Percentiles rank a stretch among this genome's conserved stretches.
Conservation (phyloP, 2,113 vertebrate species). For the Cyprinodon tularosa region DNA sequence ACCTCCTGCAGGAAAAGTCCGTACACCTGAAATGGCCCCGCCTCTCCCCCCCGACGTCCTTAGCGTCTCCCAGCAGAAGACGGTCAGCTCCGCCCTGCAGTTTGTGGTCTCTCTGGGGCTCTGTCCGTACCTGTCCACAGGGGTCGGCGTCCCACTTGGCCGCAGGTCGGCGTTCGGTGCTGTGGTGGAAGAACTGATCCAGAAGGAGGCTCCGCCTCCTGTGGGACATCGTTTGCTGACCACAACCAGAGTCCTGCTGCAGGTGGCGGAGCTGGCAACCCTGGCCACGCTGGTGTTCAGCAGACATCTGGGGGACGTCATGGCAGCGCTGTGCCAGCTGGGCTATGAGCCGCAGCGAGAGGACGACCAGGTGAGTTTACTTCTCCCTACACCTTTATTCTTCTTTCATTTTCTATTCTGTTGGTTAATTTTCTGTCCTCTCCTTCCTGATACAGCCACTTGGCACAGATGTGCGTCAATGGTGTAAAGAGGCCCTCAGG, state of each 20-base stretch:
- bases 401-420: neutral
- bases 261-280: slow-evolving; percentile 73
- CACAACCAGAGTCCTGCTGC: slow-evolving; percentile 74
- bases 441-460: slow-evolving; percentile 70
- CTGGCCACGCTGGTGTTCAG: slow-evolving; percentile 84
- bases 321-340: slow-evolving; percentile 88
- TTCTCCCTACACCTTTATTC: neutral
- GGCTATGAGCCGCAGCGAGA: slow-evolving; percentile 79
- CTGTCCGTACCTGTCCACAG: slow-evolving; percentile 84
- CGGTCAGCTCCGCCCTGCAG: slow-evolving; percentile 80
- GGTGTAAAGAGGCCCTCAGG: slow-evolving; percentile 78
- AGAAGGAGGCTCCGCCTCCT: neutral
- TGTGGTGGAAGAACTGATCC: slow-evolving; percentile 73
- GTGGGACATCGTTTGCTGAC: slow-evolving; percentile 69
- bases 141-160: slow-evolving; percentile 83
- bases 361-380: slow-evolving; percentile 54
- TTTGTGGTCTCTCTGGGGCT: slow-evolving; percentile 87
- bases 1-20: slow-evolving; percentile 37
- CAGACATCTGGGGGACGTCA: slow-evolving; percentile 87
- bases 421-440: neutral
- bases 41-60: slow-evolving; percentile 87
- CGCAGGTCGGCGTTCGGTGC: slow-evolving; percentile 82
- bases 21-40: slow-evolving; percentile 80
- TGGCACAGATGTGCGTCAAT: slow-evolving; percentile 76
- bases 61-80: slow-evolving; percentile 85